phyloP scores from a whole-genome alignment of 2,113 vertebrate species.

The Leucopsar rothschildi region DNA sequence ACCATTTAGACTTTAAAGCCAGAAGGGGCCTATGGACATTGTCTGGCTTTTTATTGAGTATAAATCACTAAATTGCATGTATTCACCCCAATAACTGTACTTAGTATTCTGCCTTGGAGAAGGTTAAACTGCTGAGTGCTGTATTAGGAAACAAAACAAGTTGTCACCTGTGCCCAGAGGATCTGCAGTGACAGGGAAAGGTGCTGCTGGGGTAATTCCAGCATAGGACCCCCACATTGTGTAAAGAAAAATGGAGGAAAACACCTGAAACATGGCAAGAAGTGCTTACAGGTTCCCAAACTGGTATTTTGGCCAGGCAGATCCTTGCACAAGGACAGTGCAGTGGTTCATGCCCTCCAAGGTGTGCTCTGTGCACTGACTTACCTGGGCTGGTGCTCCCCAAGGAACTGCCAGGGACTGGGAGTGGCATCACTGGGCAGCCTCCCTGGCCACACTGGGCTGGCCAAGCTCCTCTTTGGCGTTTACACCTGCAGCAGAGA shows the following conservation, averaged over 20 bases:
- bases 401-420: background rate
- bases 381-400: background rate
- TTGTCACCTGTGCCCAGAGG: background rate
- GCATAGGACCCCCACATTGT: fast-evolving
- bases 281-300: background rate
- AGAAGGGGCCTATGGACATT: background rate
- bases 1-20: background rate
- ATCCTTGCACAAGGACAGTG: fast-evolving
- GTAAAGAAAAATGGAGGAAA: background rate
- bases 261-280: background rate
- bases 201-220: background rate
- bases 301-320: background rate
- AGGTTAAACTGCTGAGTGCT: background rate
- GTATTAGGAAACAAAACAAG: background rate
- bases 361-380: background rate
- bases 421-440: fast-evolving
- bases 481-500: slow-evolving; percentile 30
- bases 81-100: background rate
- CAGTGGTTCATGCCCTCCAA: background rate
- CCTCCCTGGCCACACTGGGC: background rate
- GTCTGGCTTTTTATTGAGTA: background rate
- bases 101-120: background rate
- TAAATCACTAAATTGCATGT: background rate
- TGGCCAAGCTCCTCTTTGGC: background rate
- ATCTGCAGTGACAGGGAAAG: background rate